Percentiles rank a stretch among this genome's conserved stretches.
Evolutionary conservation across 2,888 invertebrate genomes (phyloP).

Genomic region (Phortica okadai): DNA sequence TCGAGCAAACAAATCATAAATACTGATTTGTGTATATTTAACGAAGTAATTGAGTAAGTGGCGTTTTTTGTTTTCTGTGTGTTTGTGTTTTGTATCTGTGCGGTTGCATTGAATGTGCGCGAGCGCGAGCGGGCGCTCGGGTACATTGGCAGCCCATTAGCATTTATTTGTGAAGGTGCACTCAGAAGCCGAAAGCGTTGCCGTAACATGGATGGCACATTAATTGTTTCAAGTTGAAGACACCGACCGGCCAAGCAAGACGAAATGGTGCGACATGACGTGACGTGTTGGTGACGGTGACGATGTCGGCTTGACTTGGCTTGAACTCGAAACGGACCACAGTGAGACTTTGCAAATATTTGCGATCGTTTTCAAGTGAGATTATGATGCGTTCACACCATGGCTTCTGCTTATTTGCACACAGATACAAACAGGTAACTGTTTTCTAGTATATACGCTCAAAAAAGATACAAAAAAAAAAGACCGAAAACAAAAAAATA

Average conservation of each 20-base stretch:
- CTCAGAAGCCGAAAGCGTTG: constrained; percentile 66
- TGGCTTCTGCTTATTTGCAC: constrained; percentile 57
- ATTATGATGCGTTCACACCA: constrained; percentile 70
- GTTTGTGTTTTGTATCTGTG: not conserved
- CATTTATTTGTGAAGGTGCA: constrained; percentile 69
- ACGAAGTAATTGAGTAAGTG: constrained; percentile 71
- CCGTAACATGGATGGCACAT: constrained; percentile 71
- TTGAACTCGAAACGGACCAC: not conserved
- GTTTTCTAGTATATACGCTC: not conserved
- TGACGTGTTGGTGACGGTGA: constrained; percentile 23
- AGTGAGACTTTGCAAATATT: constrained; percentile 54
- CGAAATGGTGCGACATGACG: not conserved
- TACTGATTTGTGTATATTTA: constrained; percentile 62
- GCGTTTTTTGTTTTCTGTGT: constrained; percentile 32
- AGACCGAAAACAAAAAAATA: not conserved
- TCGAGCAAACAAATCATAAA: constrained; percentile 68
- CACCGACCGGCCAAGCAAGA: not conserved
- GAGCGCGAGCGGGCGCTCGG: constrained; percentile 43
- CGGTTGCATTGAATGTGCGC: not conserved
- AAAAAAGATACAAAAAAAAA: not conserved
- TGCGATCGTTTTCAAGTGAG: constrained; percentile 69
- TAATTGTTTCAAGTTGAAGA: constrained; percentile 67
- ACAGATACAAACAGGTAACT: constrained; percentile 37
- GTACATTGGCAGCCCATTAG: constrained; percentile 69
- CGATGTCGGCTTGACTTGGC: not conserved